These are phyloP conservation scores for Orchestes rusci DNA, from an alignment of 2,888 invertebrate species.

Conservation along the genomic window DNA sequence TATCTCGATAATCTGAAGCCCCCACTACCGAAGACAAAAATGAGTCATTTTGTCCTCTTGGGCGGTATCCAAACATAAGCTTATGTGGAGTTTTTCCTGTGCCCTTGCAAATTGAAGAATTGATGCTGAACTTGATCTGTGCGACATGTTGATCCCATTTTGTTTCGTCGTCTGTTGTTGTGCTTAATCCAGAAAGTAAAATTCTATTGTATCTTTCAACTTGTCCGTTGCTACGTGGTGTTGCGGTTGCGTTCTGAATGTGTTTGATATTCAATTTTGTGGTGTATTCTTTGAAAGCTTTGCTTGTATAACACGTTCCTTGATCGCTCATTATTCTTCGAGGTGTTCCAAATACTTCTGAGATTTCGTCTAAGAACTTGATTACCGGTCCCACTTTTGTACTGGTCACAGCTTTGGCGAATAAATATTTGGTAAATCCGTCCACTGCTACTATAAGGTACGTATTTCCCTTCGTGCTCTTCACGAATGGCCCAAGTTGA, in stretches of 20 bases:
- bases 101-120: background rate
- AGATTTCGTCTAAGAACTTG: constrained; percentile 17
- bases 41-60: background rate
- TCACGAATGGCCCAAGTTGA: constrained; percentile 19
- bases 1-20: too few relatives aligned
- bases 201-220: constrained; percentile 27
- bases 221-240: constrained; percentile 31
- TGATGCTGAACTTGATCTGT: background rate
- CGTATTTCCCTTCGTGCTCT: constrained; percentile 6
- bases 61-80: background rate
- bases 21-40: too few relatives aligned
- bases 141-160: background rate
- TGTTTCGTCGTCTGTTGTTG: background rate
- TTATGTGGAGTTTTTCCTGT: background rate
- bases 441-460: constrained; percentile 33
- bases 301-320: constrained; percentile 23
- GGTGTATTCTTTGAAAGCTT: constrained; percentile 18
- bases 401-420: constrained; percentile 27
- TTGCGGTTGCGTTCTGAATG: constrained; percentile 27
- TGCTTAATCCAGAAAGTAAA: background rate
- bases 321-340: constrained; percentile 21
- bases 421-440: constrained; percentile 35
- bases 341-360: constrained; percentile 18
- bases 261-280: constrained; percentile 18
- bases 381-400: constrained; percentile 24